Evolutionary conservation across 2,888 invertebrate genomes (phyloP).

Genomic region (Fabriciana adippe): DNA sequence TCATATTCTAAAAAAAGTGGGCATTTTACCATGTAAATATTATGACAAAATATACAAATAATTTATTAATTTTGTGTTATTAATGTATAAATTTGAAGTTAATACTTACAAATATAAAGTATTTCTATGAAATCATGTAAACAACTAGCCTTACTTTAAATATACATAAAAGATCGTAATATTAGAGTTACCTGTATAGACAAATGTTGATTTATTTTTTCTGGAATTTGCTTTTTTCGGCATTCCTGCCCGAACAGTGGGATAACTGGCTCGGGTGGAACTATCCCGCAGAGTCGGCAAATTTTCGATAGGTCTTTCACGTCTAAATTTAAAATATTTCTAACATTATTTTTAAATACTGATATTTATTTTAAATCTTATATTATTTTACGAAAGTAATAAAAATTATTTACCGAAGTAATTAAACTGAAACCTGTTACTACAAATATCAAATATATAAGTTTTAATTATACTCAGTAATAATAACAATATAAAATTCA

Average conservation of each 20-base stretch:
- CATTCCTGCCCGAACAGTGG: conserved; percentile 85
- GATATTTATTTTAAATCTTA: no score
- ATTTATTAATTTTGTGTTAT: no score
- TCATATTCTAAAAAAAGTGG: no score
- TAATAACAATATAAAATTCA: background rate
- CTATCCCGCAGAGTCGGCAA: conserved; percentile 82
- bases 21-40: no score
- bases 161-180: background rate
- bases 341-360: no score
- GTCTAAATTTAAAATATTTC: conserved; percentile 45
- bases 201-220: conserved; percentile 84
- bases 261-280: conserved; percentile 73
- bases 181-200: conserved; percentile 82
- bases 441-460: background rate
- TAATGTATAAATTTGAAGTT: no score
- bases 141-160: no score
- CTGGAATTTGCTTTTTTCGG: conserved; percentile 79
- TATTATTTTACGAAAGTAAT: no score
- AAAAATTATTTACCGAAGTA: no score
- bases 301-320: conserved; percentile 56
- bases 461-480: background rate
- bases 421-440: background rate
- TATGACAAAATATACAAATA: no score
- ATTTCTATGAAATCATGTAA: no score
- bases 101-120: no score